Percentiles rank a stretch among this genome's conserved stretches.
These are phyloP conservation scores for Podiceps cristatus DNA, from an alignment of 2,113 vertebrate genomes.

Conservation along the genomic window DNA sequence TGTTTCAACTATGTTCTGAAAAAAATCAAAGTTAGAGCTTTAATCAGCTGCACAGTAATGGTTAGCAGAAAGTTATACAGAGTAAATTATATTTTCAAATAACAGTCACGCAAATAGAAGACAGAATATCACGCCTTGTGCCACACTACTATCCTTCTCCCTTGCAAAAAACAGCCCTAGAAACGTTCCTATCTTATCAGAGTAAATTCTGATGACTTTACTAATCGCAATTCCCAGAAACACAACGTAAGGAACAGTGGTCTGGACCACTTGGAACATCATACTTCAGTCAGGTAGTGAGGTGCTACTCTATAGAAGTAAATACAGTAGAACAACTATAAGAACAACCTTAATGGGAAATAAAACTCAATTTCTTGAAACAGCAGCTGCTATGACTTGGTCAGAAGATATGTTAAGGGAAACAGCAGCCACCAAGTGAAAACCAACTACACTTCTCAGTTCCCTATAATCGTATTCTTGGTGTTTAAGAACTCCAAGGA, in stretches of 20 bases:
- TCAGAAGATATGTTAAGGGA: neutral
- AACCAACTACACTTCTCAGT: neutral
- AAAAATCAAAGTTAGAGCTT: neutral
- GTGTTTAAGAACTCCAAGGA: neutral
- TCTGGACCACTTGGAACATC: neutral
- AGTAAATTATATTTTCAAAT: neutral
- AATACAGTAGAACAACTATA: neutral
- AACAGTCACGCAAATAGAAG: neutral
- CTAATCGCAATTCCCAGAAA: neutral
- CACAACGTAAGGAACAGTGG: neutral
- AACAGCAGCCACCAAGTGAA: neutral
- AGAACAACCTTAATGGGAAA: neutral
- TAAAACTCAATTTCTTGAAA: neutral
- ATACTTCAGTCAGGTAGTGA: neutral
- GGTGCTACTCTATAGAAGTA: neutral
- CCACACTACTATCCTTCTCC: accelerated
- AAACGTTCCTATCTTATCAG: neutral
- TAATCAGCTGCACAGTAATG: neutral
- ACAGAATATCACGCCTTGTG: neutral
- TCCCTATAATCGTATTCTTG: neutral
- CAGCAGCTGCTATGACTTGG: neutral
- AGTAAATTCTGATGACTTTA: neutral
- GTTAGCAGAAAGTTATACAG: neutral
- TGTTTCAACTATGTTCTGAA: neutral
- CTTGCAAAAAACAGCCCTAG: neutral